Evolutionary conservation across 1,140 invertebrate species (phyloP).

Genomic region (Drosophila sp.): DNA sequence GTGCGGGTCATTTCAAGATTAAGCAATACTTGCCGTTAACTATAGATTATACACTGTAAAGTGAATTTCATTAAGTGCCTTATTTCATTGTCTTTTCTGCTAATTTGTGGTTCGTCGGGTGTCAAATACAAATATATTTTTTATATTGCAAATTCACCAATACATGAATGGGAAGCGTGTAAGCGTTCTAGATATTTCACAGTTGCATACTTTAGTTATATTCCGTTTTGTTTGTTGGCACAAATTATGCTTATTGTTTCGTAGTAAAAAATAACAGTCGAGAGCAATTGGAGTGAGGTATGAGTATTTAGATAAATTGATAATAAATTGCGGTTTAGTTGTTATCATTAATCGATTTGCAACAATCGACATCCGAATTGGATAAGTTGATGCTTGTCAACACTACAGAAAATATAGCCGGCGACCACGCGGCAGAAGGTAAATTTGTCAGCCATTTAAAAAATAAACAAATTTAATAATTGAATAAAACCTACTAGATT

Average conservation of each 20-base stretch:
- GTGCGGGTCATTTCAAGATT: background rate
- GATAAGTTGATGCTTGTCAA: conserved; percentile 6
- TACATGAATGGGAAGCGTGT: too few relatives aligned
- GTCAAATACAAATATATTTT: too few relatives aligned
- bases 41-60: too few relatives aligned
- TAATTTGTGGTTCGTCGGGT: too few relatives aligned
- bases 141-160: too few relatives aligned
- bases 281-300: background rate
- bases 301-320: background rate
- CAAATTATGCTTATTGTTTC: too few relatives aligned
- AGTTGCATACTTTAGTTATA: too few relatives aligned
- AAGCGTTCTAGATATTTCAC: too few relatives aligned
- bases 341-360: background rate
- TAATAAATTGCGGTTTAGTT: background rate
- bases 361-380: conserved; percentile 12
- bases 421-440: conserved; percentile 36
- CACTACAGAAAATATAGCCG: conserved; percentile 26
- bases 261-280: too few relatives aligned
- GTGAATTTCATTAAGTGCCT: too few relatives aligned
- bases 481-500: background rate
- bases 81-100: too few relatives aligned
- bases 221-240: too few relatives aligned
- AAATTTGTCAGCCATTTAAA: background rate
- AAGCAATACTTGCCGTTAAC: conserved; percentile 3
- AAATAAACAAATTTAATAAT: background rate